Base-by-base conservation (phyloP, 2,888 invertebrate species). In the Lagria hirta region DNA sequence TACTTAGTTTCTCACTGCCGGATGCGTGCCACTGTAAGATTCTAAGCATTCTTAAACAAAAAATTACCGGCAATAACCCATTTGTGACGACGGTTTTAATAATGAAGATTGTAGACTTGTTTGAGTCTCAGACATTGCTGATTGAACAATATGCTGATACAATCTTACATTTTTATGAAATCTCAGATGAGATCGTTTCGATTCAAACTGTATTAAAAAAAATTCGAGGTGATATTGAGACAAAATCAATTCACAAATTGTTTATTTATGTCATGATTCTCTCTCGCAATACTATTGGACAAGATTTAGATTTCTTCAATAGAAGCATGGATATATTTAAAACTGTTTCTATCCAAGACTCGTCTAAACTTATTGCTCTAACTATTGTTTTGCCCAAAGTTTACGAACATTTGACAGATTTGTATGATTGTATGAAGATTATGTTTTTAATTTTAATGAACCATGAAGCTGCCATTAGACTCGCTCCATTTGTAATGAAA, bases 81-180 rank as follows among this genome's bases (percentile, higher is more conserved):
- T 10, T 4, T 12, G 15, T 51, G 16, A 7, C 35, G n/a, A 29
- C 46, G 17, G 42, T 57, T 13, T 18, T 51, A 5, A 38, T 33
- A 22, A 48, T 28, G 21, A 57, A 47, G 41, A 55, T 22, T 6
- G 27, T 8, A 41, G 37, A 33, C 22, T 42, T 33, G 13, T 48
- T 4, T 11, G 44, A 54, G 14, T 27, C 13, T 4, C 45, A 47
- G 7, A 46, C 23, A 12, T 55, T 58, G 41, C 47, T 59, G 29
- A 29, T 54, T 22, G 40, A 32, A n/a, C 51, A 54, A 40, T 59
- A 59, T 45, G 52, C 55, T 32, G 59, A 56, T 45, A 38, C 52
- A 3, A 49, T 58, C 36, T 29, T 55, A 22, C 26, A 55, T 14
- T 51, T 53, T 14, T 48, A 24, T 7, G 30, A 43, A 27, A 30